Base-by-base conservation (phyloP, 2,797 vertebrate species). In the Trachurus trachurus region DNA sequence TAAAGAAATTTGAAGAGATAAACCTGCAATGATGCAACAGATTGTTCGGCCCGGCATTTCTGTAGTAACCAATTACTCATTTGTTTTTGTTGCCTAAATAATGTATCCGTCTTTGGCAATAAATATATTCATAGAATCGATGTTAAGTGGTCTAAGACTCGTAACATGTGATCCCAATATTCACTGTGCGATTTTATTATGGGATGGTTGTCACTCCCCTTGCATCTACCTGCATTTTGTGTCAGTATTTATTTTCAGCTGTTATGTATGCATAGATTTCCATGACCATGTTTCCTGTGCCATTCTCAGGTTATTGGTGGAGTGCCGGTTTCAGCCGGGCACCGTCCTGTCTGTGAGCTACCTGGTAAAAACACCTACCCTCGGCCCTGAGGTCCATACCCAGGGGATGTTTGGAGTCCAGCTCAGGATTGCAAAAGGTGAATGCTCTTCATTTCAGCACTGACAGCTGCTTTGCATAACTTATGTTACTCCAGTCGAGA, bases 361-460 rank as follows among this genome's bases (percentile, higher is more conserved):
- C 77, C 65, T 96, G 82, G 94, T 95, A 21, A 96, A 95, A 87
- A 94, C 89, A 45, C 95, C 94, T 6, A 87, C 89, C 1, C 80
- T 96, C 0, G 92, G 94, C 26, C 91, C 95, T 22, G 84, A 89
- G 5, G 66, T 95, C 78, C 91, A 91, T 26, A 90, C 92, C 5
- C 84, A 93, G n/a, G 95, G 94, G 2, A 80, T 92, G 37, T 93
- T 95, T 75, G 95, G 95, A 64, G 95, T 95, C 60, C 95, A 96
- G 71, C 93, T 96, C 53, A 92, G 94, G 76, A 95, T 96, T 26
- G 93, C 96, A 34, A 93, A 91, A 94, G 95, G 95, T 95, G 76
- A 21, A 21, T 9, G 0, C 4, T 58, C 19, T 50, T 52, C 0
- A 42, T 74, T 67, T 58, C 0, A 45, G 29, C 26, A 26, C 10